These are phyloP conservation scores for Cheilosia urbana DNA, from an alignment of 2,888 invertebrate species.

Conservation along the genomic window DNA sequence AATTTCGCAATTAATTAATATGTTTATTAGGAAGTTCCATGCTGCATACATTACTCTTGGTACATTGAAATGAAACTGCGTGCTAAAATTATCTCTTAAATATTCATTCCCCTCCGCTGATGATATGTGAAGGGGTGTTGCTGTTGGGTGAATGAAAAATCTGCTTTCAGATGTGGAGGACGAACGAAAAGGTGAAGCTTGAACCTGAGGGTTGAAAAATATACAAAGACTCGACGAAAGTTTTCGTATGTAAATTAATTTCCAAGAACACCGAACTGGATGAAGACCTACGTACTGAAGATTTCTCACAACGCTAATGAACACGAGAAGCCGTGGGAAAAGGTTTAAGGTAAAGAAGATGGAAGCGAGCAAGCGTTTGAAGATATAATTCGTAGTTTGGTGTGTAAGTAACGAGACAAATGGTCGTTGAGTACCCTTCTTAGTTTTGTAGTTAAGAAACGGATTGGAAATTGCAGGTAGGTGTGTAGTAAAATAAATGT, in stretches of 20 bases:
- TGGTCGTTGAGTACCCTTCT: no score
- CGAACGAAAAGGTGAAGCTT: conserved; percentile 15
- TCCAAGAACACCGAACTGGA: conserved; percentile 35
- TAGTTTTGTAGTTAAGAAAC: no score
- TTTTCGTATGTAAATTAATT: conserved; percentile 67
- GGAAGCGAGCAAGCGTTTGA: no score
- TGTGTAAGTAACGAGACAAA: no score
- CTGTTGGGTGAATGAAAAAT: conserved; percentile 34
- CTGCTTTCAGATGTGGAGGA: neutral
- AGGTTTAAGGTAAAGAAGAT: neutral
- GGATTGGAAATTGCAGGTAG: no score
- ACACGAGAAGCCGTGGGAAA: neutral
- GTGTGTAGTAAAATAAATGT: no score
- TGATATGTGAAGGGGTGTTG: neutral
- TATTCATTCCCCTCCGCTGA: conserved; percentile 50
- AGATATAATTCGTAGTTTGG: no score
- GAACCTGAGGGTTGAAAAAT: conserved; percentile 37
- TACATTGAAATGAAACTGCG: conserved; percentile 41
- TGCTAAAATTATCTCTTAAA: conserved; percentile 57
- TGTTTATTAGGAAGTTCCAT: conserved; percentile 70
- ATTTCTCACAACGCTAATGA: conserved; percentile 37
- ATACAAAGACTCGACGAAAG: conserved; percentile 34
- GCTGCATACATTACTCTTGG: conserved; percentile 60
- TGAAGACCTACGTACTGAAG: conserved; percentile 30
- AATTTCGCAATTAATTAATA: conserved; percentile 75